Base-by-base conservation (phyloP, 2,113 vertebrate genomes). In the Brachyhypopomus gauderio region DNA sequence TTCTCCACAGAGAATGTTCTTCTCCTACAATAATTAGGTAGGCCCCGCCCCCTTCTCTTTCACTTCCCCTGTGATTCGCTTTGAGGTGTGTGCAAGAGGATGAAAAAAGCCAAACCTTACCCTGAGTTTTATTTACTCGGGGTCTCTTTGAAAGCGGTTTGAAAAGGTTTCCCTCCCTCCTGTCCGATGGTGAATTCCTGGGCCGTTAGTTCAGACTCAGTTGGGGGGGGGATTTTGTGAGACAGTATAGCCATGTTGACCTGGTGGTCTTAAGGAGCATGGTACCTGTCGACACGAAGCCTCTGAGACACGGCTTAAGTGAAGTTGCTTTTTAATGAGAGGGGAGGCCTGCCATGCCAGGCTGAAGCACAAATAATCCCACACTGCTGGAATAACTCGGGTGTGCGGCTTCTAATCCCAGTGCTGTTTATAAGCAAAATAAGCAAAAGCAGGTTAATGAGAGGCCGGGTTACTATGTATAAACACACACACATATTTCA, bases 241-340 rank as follows among this genome's bases (percentile, higher is more conserved):
- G 85, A 86, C 85, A 92, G 90, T 91, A 90, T 88, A 89, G 89
- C 87, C 20, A 84, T 59, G 90, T 86, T 91, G 91, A 91, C 91
- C 89, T 92, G 79, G 85, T 86, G 87, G 89, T 83, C 89, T 93
- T 91, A 92, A 92, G 89, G 90, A 90, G 87, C 88, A 87, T 87
- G 87, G 87, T 92, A 91, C 90, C 91, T 92, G 90, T 91, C 91
- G 91, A 88, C 90, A 89, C 86, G 76, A 85, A 78, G 87, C 84
- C 90, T 92, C 90, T 88, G 63, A 75, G 74, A 88, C 88, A 86
- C 69, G 92, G 90, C 90, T 91, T 91, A 91, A 92, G 87, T 89
- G 88, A 92, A 91, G 91, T 90, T 87, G 85, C 84, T 78, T 80
- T 85, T 80, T 89, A 87, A 90, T 89, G 87, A 90, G 89, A 82